A percentile compares a stretch with the other conserved stretches of the same genome.
Evolutionary conservation across 2,113 vertebrate genomes (phyloP).

Genomic region (Tetrao urogallus): DNA sequence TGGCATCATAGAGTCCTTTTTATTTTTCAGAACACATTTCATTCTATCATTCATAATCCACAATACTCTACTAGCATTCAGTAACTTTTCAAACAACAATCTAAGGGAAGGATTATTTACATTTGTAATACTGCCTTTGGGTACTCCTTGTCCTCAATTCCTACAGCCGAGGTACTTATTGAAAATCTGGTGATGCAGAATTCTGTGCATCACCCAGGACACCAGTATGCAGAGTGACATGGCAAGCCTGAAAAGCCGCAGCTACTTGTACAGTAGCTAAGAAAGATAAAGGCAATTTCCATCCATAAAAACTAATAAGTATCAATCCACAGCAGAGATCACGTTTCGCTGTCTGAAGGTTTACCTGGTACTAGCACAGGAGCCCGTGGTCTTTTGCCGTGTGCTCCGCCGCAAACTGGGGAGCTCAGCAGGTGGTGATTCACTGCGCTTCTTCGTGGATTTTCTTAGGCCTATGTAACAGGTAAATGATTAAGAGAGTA

Average conservation of each 20-base stretch:
- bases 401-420: constrained; percentile 99
- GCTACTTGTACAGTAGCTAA: not conserved
- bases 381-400: constrained; percentile 99
- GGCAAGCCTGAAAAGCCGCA: not conserved
- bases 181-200: not conserved
- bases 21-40: not conserved
- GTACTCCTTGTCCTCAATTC: not conserved
- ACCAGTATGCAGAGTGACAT: fast-evolving
- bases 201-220: not conserved
- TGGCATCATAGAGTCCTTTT: not conserved
- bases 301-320: not conserved
- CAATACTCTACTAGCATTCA: not conserved
- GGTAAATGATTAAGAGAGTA: not conserved
- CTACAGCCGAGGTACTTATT: not conserved
- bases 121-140: not conserved
- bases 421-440: constrained; percentile 99
- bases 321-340: not conserved
- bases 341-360: fast-evolving
- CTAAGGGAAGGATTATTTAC: not conserved
- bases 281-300: not conserved
- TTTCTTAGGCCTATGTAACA: constrained; percentile 90
- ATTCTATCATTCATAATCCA: not conserved
- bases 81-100: not conserved
- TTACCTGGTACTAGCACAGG: constrained; percentile 99
- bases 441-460: constrained; percentile 98